Base-by-base conservation (phyloP, 2,888 invertebrate species). In the Lochmaea capreae region DNA sequence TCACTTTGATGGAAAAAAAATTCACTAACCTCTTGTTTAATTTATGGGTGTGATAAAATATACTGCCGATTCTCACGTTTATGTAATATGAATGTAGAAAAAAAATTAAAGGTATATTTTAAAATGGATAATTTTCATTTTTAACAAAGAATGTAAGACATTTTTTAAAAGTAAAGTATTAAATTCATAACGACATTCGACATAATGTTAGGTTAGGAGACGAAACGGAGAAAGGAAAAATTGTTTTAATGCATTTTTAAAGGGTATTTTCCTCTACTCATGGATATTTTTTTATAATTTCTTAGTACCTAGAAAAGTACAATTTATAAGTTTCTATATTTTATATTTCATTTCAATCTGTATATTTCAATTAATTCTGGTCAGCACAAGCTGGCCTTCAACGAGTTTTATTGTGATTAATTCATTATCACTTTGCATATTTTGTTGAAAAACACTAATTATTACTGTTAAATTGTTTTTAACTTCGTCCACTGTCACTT, bases 21-120 rank as follows among this genome's bases (percentile, higher is more conserved):
- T 74, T 76, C 74, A 74, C 74, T 76, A 73, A 76, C 74, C 72
- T 76, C 67, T 71, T 42, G 65, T 26, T 39, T 76, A 73, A 77
- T 77, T 77, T 77, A 74, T 76, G 72, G 69, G 74, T 67, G 65
- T 65, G 69, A 57, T 69, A 67, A 73, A 72, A 76, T 76, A 71
- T 74, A 77, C 73, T 72, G 76, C 71, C 58, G 54, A 76, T 76
- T 76, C 74, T 77, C 74, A 76, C 77, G 76, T 74, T 76, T 67
- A 74, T 77, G 69, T 62, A 77, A 71, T 71, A 75, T 77, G 66
- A 66, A 77, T 72, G 72, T 18, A 52, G 67, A 72, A 74, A 71
- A 73, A 73, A 68, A 54, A 54, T 54, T 54, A 16, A 16, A 54
- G 69, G 69, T 75, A 74, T 74, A 75, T 75, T 72, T 59, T 65